A percentile compares a stretch with the other conserved stretches of the same genome.
These are phyloP conservation scores for Istiophorus platypterus DNA, from an alignment of 2,113 vertebrate genomes.

Conservation along the genomic window DNA sequence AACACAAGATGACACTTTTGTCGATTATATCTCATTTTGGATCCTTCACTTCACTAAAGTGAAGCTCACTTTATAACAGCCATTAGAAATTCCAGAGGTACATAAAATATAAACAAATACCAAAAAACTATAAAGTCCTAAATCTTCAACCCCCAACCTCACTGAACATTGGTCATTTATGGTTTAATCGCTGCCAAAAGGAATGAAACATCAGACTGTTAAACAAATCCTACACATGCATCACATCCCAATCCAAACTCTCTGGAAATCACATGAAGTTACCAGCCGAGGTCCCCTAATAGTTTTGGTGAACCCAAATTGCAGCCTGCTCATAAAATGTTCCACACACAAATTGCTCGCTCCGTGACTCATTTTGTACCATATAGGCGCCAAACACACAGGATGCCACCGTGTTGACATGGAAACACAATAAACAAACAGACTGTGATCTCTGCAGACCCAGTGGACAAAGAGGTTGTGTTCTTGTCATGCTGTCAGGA, in stretches of 20 bases:
- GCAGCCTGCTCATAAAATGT: constrained; percentile 73
- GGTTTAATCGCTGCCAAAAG: background rate
- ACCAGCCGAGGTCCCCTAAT: constrained; percentile 60
- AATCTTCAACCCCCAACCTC: background rate
- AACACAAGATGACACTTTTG: background rate
- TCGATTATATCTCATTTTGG: background rate
- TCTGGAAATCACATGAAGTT: constrained; percentile 35
- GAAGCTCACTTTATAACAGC: background rate
- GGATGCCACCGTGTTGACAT: constrained; percentile 65
- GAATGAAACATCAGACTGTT: background rate
- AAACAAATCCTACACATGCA: constrained; percentile 19
- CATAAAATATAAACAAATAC: background rate
- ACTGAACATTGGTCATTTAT: background rate
- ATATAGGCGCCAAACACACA: constrained; percentile 65
- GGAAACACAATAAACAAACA: constrained; percentile 73
- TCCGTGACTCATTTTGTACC: constrained; percentile 73
- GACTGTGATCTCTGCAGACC: background rate
- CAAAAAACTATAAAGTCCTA: background rate
- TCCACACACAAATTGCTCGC: constrained; percentile 75
- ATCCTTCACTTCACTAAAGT: background rate
- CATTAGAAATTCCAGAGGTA: background rate
- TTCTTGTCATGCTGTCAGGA: constrained; percentile 2
- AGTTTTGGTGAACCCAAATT: constrained; percentile 80
- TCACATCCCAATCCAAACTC: background rate
- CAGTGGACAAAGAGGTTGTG: background rate